phyloP scores from a whole-genome alignment of 2,888 invertebrate species.

The Nomada ruficornis region DNA sequence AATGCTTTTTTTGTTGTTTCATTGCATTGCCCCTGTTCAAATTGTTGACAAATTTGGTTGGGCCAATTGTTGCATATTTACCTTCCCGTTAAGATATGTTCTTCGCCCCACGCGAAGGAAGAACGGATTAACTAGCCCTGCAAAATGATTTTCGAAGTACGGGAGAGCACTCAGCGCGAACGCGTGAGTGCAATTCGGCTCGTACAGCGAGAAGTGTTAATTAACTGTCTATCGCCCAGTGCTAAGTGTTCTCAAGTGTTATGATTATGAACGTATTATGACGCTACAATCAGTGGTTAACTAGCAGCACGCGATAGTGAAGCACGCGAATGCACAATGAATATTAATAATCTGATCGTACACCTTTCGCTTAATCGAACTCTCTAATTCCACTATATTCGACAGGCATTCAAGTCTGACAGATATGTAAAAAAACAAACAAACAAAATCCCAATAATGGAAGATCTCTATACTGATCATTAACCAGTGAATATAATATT shows the following conservation, averaged over 20 bases:
- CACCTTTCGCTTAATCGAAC: neutral
- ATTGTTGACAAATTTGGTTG: too few species aligned
- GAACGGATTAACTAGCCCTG: slow-evolving; percentile 23
- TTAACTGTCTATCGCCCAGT: slow-evolving; percentile 52
- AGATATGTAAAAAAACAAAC: neutral
- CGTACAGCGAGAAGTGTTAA: slow-evolving; percentile 44
- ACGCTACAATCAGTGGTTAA: slow-evolving; percentile 40
- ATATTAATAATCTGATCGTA: slow-evolving; percentile 43
- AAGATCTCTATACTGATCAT: neutral
- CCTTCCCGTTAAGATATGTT: neutral
- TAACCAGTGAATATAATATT: neutral
- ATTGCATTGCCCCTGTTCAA: too few species aligned
- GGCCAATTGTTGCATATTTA: neutral
- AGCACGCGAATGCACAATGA: slow-evolving; percentile 20
- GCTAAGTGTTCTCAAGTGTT: slow-evolving; percentile 55
- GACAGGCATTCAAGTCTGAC: neutral
- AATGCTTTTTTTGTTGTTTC: too few species aligned
- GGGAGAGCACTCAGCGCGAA: neutral
- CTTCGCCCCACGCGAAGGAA: neutral
- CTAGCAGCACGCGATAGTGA: slow-evolving; percentile 19
- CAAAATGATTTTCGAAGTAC: slow-evolving; percentile 28
- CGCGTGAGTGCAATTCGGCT: slow-evolving; percentile 20
- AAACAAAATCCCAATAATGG: neutral
- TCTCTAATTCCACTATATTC: too few species aligned
- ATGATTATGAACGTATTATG: slow-evolving; percentile 46